Evolutionary conservation across 2,113 vertebrate species (phyloP).

Genomic region (Urocolius indicus): DNA sequence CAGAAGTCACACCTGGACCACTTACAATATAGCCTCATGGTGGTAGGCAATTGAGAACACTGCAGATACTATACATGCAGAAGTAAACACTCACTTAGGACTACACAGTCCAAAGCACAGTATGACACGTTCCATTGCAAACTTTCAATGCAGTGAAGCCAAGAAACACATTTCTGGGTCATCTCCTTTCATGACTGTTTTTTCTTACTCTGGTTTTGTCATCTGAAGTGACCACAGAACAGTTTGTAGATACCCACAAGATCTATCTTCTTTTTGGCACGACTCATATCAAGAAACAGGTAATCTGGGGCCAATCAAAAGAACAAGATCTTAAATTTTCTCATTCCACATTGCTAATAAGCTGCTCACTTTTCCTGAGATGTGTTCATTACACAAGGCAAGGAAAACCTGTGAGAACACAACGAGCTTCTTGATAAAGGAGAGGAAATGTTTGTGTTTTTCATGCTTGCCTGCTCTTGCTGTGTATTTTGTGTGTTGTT

Average conservation of each 20-base stretch:
- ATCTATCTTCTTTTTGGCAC: not conserved
- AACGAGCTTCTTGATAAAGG: not conserved
- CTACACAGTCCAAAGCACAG: not conserved
- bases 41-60: not conserved
- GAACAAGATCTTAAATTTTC: not conserved
- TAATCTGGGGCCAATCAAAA: not conserved
- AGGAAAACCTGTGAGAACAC: not conserved
- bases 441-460: not conserved
- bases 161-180: not conserved
- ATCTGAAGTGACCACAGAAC: not conserved
- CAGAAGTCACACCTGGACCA: not conserved
- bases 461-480: not conserved
- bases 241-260: not conserved
- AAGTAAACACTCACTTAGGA: not conserved
- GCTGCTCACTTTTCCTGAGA: not conserved
- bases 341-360: not conserved
- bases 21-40: rapidly evolving
- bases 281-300: not conserved
- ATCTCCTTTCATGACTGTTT: not conserved
- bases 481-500: not conserved
- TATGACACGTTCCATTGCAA: not conserved
- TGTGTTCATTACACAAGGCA: not conserved
- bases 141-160: not conserved
- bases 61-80: not conserved
- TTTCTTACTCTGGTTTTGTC: not conserved